Evolutionary conservation across 2,797 vertebrate genomes (phyloP), one percentile per base, ranked within the genome.

Genomic region (Pelochelys cantorii): DNA sequence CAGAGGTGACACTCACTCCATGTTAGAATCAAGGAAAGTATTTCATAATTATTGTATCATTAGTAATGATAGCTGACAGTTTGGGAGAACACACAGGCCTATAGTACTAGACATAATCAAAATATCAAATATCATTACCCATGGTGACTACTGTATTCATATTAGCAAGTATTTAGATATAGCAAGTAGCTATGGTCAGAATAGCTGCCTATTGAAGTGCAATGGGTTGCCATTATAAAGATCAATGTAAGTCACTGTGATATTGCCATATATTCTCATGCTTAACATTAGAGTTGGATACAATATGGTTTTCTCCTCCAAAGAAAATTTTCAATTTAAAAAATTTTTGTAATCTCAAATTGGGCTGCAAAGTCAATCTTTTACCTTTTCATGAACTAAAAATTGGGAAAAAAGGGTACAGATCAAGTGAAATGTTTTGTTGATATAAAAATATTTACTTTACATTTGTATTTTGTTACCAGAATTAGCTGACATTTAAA

Each of bases 21-120:
- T 11, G 81, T 27, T 25, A 48, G 37, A 68, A 52, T 71, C 68
- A 3, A 93, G 6, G 2, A 90, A 6, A 77, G 11, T 56, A 14
- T 91, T 92, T 92, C 75, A 84, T 90, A 91, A 10, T 31, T 42
- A 0, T 13, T 93, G 10, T 60, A 20, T 82, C 90, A 53, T 29
- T 92, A 10, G 8, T 77, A 89, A 75, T 15, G 83, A 71, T 31
- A 78, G 1, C 7, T 92, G 57, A 37, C 55, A 85, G 27, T 85
- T 5, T 68, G n/a, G n/a, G 65, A 68, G 65, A 68, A 34, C n/a
- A 9, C 65, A 68, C n/a, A 68, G 7, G 9, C 18, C 68, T 71
- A 71, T 20, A 37, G 20, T 71, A 71, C 20, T 71, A 71, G 20
- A 71, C 18, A 20, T 77, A 29, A 0, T 1, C 20, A 20, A 90